Base-by-base conservation (phyloP, 1,140 invertebrate genomes). In the Neodiprion fabricii region DNA sequence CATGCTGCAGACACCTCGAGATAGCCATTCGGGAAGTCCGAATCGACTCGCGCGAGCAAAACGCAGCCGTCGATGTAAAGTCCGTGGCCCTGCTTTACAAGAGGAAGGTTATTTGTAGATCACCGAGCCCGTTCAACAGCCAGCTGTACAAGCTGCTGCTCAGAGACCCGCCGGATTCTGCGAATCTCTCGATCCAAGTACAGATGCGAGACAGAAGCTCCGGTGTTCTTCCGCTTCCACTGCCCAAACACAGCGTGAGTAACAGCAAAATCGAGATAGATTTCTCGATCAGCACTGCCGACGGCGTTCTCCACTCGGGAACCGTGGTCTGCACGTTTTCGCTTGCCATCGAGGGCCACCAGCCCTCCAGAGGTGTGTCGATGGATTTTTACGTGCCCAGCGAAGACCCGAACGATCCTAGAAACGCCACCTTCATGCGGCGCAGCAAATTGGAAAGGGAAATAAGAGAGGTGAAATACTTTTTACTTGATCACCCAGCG, bases 321-420 rank as follows among this genome's bases (percentile, higher is more conserved):
- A 81, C 74, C 0, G 74, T 88, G 0, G 50, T 80, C 1, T 87
- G 81, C 61, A 87, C 83, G 2, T 71, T 89, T 7, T 83, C 84
- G 0, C 73, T 86, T 12, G 78, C 72, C 10, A 75, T 75, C 10
- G 73, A 80, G 14, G 80, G 77, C 11, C 53, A 61, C 53, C 53
- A 61, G 53, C 53, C 1, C 7, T 8, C 3, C 28, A 67, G n/a
- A 17, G 71, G 7, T 66, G 68, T 9, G 8, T 74, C 8, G 70
- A 79, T 73, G 14, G 73, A 81, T 48, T 66, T 81, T 17, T 83
- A 79, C 61, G 80, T 74, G 73, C 71, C 77, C 3, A 83, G 76
- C 23, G 84, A 85, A 67, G 87, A 88, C 73, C 87, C 87, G 3
- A 87, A 88, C 49, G 86, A 88, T 78, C 86, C 86, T 1, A 82